These are phyloP conservation scores for Cassiopea andromeda DNA, from an alignment of 30 jellyfish, hydroid and myxozoan genomes.

Conservation along the genomic window DNA sequence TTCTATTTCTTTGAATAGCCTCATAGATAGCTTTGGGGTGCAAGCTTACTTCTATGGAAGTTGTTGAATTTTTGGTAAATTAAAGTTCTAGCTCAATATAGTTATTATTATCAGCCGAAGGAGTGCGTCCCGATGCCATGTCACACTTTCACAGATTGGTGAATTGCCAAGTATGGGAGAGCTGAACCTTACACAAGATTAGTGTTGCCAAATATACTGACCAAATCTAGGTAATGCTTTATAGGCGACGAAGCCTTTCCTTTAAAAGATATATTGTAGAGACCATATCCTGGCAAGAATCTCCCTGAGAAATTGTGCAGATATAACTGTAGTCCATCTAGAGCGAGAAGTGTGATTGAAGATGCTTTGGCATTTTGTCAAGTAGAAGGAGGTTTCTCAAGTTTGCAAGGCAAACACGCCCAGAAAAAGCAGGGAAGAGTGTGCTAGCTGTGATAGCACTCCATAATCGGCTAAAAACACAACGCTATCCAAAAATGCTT, in stretches of 20 bases:
- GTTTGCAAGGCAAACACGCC: slow-evolving; percentile 5
- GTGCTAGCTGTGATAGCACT: slow-evolving; percentile 21
- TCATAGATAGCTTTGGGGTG: too few relatives aligned
- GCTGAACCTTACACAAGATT: neutral
- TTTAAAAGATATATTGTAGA: neutral
- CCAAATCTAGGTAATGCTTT: neutral
- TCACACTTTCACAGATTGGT: slow-evolving; percentile 4
- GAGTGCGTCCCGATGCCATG: too few relatives aligned
- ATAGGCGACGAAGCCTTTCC: slow-evolving; percentile 36
- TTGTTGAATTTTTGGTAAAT: too few relatives aligned
- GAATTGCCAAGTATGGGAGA: neutral
- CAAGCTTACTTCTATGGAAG: too few relatives aligned
- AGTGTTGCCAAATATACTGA: neutral
- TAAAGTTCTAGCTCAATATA: too few relatives aligned
- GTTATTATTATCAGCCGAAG: too few relatives aligned
- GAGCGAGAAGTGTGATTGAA: slow-evolving; percentile 44
- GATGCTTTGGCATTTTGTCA: slow-evolving; percentile 3
- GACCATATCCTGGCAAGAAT: slow-evolving; percentile 16
- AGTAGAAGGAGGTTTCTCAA: slow-evolving; percentile 10
- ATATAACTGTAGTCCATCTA: slow-evolving; percentile 19
- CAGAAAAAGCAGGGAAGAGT: neutral
- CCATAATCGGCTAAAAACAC: slow-evolving; percentile 41
- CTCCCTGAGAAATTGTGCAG: neutral
- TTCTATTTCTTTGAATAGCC: too few relatives aligned
- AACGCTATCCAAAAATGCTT: neutral